Conservation (phyloP, 2,888 invertebrate genomes). For the Arge pagana region DNA sequence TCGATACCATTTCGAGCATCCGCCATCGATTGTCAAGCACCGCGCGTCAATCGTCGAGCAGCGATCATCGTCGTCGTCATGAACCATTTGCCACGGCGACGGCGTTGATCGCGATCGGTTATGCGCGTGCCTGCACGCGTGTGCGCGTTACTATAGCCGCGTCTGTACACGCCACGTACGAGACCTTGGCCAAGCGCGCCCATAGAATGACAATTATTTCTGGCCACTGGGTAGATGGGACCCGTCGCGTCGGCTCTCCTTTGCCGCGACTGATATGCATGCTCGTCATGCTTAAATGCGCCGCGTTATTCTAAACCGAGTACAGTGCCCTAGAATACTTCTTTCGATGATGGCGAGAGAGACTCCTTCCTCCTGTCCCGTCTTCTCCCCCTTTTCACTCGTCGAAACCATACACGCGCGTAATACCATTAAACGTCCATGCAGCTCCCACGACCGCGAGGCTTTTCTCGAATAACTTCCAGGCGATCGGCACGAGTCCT, state of each 20-base stretch:
- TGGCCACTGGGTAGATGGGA: slow-evolving; percentile 51
- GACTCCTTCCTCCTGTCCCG: neutral
- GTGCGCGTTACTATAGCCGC: neutral
- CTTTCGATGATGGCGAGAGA: slow-evolving; percentile 39
- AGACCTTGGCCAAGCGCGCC: slow-evolving; percentile 17
- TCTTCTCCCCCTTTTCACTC: neutral
- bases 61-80: too few species aligned
- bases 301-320: slow-evolving; percentile 48
- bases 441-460: neutral
- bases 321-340: slow-evolving; percentile 48
- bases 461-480: slow-evolving; percentile 2
- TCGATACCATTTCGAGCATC: too few species aligned
- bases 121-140: slow-evolving; percentile 5
- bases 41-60: slow-evolving; percentile 13
- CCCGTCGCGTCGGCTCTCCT: slow-evolving; percentile 48
- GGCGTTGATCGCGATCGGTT: slow-evolving; percentile 6
- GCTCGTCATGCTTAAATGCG: slow-evolving; percentile 52
- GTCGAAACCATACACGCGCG: neutral
- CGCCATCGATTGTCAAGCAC: too few species aligned
- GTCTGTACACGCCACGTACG: neutral
- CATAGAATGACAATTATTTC: slow-evolving; percentile 53
- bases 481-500: too few species aligned
- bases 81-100: slow-evolving; percentile 4
- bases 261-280: slow-evolving; percentile 50
- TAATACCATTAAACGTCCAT: too few species aligned